phyloP scores from a whole-genome alignment of 2,113 vertebrate species.

The Sprattus sprattus region DNA sequence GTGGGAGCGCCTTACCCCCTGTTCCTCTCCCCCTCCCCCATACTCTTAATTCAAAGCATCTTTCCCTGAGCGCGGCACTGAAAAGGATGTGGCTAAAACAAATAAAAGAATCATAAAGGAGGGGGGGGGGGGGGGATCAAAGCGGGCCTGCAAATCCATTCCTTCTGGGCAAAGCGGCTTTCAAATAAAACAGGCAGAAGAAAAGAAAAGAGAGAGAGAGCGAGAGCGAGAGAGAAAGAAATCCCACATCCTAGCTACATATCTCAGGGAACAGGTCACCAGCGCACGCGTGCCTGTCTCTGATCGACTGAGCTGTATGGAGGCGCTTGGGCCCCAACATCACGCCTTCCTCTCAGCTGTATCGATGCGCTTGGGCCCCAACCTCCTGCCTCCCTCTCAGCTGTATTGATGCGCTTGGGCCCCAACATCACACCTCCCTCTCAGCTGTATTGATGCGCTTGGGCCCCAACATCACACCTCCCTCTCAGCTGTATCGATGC shows the following conservation, averaged over 20 bases:
- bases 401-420: too few species aligned
- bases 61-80: slow-evolving; percentile 72
- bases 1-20: slow-evolving; percentile 44
- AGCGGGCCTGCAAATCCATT: slow-evolving; percentile 79
- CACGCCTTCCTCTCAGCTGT: slow-evolving; percentile 37
- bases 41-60: slow-evolving; percentile 85
- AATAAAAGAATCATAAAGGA: slow-evolving; percentile 80
- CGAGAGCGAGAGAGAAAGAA: slow-evolving; percentile 45
- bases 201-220: slow-evolving; percentile 60
- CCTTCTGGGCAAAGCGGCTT: slow-evolving; percentile 80
- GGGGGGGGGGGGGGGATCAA: slow-evolving; percentile 81
- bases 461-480: slow-evolving; percentile 28
- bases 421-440: slow-evolving; percentile 34
- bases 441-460: too few species aligned
- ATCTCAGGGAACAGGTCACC: slow-evolving; percentile 63
- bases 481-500: too few species aligned
- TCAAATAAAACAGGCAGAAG: slow-evolving; percentile 51
- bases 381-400: slow-evolving; percentile 36
- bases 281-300: slow-evolving; percentile 45
- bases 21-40: slow-evolving; percentile 45
- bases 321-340: slow-evolving; percentile 32
- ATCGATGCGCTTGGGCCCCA: slow-evolving; percentile 30
- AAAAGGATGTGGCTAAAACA: slow-evolving; percentile 87
- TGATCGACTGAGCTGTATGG: slow-evolving; percentile 66
- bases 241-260: slow-evolving; percentile 50